phyloP scores from a whole-genome alignment of 2,113 vertebrate genomes.

The Narcine bancroftii region DNA sequence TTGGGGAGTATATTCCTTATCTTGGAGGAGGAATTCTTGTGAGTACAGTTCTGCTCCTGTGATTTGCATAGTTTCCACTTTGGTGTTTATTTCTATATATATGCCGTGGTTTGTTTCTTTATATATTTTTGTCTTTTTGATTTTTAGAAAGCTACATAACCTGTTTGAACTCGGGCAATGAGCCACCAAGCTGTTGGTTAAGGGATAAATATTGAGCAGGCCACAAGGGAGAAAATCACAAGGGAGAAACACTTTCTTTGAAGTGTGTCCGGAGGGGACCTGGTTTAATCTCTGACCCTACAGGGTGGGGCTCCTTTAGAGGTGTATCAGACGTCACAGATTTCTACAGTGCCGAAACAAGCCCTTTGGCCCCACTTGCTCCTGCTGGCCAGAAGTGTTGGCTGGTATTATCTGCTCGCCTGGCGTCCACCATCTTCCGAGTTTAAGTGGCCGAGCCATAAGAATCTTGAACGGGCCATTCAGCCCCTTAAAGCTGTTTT shows the following conservation, averaged over 20 bases:
- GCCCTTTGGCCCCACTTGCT: too few species aligned
- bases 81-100: not conserved
- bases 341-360: too few species aligned
- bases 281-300: not conserved
- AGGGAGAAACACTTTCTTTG: too few species aligned
- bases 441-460: too few species aligned
- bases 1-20: constrained; percentile 65
- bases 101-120: not conserved
- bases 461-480: too few species aligned
- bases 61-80: not conserved
- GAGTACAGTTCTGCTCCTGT: constrained; percentile 41
- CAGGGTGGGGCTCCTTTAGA: not conserved
- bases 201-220: not conserved
- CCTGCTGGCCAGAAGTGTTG: too few species aligned
- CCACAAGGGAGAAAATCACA: too few species aligned
- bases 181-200: not conserved
- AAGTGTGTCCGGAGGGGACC: too few species aligned
- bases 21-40: constrained; percentile 60
- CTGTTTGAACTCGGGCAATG: not conserved
- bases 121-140: not conserved
- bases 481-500: too few species aligned
- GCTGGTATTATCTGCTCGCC: not conserved
- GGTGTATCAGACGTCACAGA: too few species aligned
- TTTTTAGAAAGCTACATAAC: not conserved
- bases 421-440: not conserved